A percentile compares a stretch with the other conserved stretches of the same genome.
phyloP scores from a whole-genome alignment of 1,140 invertebrate species.

The Ceratina japonica region DNA sequence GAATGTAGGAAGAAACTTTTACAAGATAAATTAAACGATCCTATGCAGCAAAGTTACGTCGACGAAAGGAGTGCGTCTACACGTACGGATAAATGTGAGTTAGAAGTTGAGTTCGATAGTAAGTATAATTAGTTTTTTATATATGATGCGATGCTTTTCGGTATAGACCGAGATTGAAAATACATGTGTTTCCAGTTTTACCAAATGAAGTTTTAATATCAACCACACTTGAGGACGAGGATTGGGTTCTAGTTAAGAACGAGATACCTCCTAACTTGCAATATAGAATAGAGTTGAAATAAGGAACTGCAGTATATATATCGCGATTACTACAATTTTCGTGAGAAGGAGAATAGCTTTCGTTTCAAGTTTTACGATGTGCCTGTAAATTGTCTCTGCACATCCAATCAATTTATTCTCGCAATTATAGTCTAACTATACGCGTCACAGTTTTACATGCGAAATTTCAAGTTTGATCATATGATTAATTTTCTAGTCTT shows the following conservation, averaged over 20 bases:
- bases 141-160: not conserved
- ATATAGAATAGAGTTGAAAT: constrained; percentile 48
- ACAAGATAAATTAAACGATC: constrained; percentile 59
- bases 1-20: constrained; percentile 72
- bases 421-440: not conserved
- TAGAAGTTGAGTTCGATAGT: constrained; percentile 71
- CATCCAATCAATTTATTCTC: constrained; percentile 8
- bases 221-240: constrained; percentile 70
- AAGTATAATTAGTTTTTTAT: constrained; percentile 32
- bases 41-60: constrained; percentile 39
- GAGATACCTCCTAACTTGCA: constrained; percentile 36
- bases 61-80: constrained; percentile 55
- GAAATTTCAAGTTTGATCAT: not conserved
- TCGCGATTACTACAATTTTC: constrained; percentile 17
- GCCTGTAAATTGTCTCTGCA: constrained; percentile 8
- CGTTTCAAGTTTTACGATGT: constrained; percentile 7
- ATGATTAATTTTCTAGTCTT: constrained; percentile 9
- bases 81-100: constrained; percentile 49
- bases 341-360: constrained; percentile 13
- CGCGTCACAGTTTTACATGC: not conserved
- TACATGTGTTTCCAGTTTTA: constrained; percentile 65
- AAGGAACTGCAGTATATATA: constrained; percentile 4
- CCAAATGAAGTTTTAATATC: constrained; percentile 72
- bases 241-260: constrained; percentile 72
- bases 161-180: constrained; percentile 1